Percentiles rank a stretch among this genome's conserved stretches.
These are phyloP conservation scores for Sitobion miscanthi DNA, from an alignment of 1,140 invertebrate species.

Conservation along the genomic window DNA sequence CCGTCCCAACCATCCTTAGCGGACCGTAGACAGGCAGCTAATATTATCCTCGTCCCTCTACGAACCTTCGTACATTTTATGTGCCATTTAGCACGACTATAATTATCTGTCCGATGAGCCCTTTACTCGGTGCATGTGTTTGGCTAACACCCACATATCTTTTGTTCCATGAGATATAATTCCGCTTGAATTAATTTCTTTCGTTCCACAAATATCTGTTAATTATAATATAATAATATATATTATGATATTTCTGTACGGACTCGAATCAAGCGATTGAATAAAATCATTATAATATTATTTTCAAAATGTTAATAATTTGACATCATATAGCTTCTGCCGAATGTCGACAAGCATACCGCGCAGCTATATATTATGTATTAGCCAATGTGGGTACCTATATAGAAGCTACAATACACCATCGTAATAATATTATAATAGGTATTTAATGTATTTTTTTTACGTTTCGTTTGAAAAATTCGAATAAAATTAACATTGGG, in stretches of 20 bases:
- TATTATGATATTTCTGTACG: neutral
- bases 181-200: neutral
- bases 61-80: neutral
- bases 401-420: no score
- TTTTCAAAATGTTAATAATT: neutral
- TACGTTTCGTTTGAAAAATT: neutral
- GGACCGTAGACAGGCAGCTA: conserved; percentile 1
- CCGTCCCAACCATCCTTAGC: neutral
- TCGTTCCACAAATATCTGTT: neutral
- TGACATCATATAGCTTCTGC: neutral
- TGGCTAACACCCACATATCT: neutral
- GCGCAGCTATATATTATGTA: neutral
- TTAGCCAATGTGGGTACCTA: no score
- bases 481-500: neutral
- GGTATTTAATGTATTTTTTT: neutral
- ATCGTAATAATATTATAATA: neutral
- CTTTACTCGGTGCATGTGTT: neutral
- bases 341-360: no score
- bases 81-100: neutral
- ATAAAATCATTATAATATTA: neutral
- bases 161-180: neutral
- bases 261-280: neutral
- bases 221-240: neutral
- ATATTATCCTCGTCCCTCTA: neutral
- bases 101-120: neutral